These are phyloP conservation scores for Uromys caudimaculatus DNA, from an alignment of 2,797 vertebrate species.

Conservation along the genomic window DNA sequence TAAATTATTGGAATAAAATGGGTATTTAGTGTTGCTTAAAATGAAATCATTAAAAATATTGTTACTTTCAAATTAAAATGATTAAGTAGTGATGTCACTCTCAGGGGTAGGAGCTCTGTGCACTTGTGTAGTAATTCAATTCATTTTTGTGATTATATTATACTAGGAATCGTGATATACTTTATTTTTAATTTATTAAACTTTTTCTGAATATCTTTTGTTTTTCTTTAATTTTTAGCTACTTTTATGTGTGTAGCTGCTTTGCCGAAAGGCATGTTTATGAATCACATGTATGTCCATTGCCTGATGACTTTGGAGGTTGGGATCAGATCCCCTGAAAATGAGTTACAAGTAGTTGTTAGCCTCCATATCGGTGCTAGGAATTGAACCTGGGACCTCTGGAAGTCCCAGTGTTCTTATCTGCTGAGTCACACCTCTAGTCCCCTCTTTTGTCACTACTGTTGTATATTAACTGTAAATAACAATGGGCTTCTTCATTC, in stretches of 20 bases:
- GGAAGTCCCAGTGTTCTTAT: neutral
- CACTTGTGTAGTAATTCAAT: neutral
- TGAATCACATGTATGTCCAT: neutral
- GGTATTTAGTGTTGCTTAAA: neutral
- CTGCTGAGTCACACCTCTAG: no score
- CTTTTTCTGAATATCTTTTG: neutral
- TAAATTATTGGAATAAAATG: neutral
- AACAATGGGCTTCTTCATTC: neutral
- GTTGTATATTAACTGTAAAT: neutral
- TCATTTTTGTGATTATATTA: neutral
- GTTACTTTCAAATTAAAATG: conserved; percentile 16
- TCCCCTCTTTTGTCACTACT: neutral
- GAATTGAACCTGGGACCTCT: neutral
- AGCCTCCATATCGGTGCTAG: neutral
- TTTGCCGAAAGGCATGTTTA: neutral
- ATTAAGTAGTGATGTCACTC: neutral
- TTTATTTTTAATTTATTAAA: neutral
- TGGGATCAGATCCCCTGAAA: neutral
- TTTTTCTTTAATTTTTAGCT: neutral
- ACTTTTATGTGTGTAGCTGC: neutral
- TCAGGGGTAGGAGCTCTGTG: neutral
- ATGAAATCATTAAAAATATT: conserved; percentile 47
- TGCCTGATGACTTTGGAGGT: neutral
- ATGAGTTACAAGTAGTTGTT: neutral
- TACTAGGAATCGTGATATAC: neutral